Conservation (phyloP, 2,113 vertebrate genomes). For the Aleadryas rufinucha region DNA sequence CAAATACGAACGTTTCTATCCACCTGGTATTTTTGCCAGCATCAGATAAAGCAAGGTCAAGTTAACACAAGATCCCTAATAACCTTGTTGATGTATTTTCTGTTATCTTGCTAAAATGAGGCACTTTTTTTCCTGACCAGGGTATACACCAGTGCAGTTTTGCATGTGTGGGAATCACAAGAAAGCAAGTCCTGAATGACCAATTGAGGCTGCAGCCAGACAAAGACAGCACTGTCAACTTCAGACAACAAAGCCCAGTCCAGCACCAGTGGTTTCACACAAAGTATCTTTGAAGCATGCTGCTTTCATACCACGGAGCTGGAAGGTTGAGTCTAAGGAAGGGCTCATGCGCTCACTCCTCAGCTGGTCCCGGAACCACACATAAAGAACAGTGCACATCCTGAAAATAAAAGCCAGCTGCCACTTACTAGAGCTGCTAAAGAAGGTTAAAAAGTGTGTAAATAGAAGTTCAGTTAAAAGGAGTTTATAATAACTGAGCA, state of each 20-base stretch:
- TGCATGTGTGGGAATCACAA: conserved; percentile 5
- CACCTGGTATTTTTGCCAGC: background rate
- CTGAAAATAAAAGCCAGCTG: conserved; percentile 47
- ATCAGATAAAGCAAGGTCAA: background rate
- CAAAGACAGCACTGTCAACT: conserved; percentile 46
- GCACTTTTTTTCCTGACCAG: background rate
- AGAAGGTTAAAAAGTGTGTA: background rate
- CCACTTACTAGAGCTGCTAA: background rate
- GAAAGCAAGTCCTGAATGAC: conserved; percentile 28
- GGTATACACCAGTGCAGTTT: background rate
- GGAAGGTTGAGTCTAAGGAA: conserved; percentile 35
- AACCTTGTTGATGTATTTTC: background rate
- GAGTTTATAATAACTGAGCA: background rate
- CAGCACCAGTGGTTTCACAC: conserved; percentile 49
- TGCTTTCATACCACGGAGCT: conserved; percentile 18
- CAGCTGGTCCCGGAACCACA: conserved; percentile 30
- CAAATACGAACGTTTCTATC: background rate
- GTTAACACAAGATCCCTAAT: background rate
- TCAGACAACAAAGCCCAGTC: conserved; percentile 52
- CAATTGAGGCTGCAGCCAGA: background rate
- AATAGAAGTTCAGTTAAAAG: background rate
- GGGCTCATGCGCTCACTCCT: conserved; percentile 6
- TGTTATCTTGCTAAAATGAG: background rate
- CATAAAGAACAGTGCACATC: conserved; percentile 27
- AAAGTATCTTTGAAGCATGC: conserved; percentile 39